Evolutionary conservation across 1,140 invertebrate genomes (phyloP), one percentile per base, ranked within the genome.

Genomic region (Tenebrio molitor): DNA sequence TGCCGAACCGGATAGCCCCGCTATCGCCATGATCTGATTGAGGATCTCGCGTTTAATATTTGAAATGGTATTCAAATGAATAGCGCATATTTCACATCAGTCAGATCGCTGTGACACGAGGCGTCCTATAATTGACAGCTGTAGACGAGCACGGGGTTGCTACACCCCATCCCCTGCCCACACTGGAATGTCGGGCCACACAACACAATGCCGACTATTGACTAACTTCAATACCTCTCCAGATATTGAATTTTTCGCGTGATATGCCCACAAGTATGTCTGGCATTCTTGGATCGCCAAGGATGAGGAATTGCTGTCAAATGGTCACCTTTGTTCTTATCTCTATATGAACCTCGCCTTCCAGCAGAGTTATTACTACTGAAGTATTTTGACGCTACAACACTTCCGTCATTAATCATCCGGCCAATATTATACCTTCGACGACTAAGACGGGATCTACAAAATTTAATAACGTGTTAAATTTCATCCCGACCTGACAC

Each of bases 201-300:
- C 66, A 25, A 69, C 71, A 77, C 74, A 74, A 76, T 72, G 69
- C 76, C 66, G 65, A 17, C 77, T 71, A 78, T 78, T 76, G 71
- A 78, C 73, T 78, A 73, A 75, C 74, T 69, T 34, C 70, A 70
- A 75, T 66, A 66, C 63, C 62, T 53, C 69, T 72, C 66, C 44
- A 75, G 75, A 78, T 78, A 78, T 78, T 78, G 77, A 77, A 78
- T 78, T 78, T 78, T 78, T 78, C 71, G 69, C 75, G 72, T 74
- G 74, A 78, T 78, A 76, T 78, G 44, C 69, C 71, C 39, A 44
- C 66, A 69, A 69, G 46, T 71, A 77, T 78, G 65, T 67, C 69
- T 21, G 71, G 72, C 71, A 78, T 78, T 73, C 67, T 53, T 21
- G 71, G 72, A 73, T 42, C 71, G 72, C 50, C 46, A 65, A 16